Conservation (phyloP, 2,113 vertebrate genomes). For the Mustelus asterias region DNA sequence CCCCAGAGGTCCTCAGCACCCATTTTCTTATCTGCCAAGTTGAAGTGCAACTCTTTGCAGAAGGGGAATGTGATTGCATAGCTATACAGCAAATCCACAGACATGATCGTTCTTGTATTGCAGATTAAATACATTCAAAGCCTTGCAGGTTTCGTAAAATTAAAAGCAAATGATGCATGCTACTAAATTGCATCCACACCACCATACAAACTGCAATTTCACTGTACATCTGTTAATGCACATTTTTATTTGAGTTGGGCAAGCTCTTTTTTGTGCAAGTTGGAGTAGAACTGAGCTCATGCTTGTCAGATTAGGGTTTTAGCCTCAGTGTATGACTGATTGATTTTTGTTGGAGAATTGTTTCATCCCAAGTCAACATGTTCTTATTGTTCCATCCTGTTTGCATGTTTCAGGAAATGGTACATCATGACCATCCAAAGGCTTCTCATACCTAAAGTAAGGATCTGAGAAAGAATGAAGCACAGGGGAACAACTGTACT, state of each 20-base stretch:
- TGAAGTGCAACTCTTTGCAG: background rate
- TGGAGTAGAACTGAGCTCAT: conserved; percentile 34
- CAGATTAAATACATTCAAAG: conserved; percentile 45
- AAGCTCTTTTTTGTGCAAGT: background rate
- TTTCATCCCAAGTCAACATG: background rate
- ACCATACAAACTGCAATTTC: conserved; percentile 47
- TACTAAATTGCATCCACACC: conserved; percentile 46
- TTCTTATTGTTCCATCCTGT: background rate
- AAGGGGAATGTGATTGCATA: background rate
- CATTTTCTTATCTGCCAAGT: background rate
- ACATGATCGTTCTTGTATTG: conserved; percentile 47
- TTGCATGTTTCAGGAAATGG: background rate
- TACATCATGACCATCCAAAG: background rate
- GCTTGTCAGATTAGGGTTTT: conserved; percentile 41
- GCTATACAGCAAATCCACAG: conserved; percentile 40
- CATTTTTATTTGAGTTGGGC: conserved; percentile 36
- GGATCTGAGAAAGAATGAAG: background rate
- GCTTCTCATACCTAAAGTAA: background rate
- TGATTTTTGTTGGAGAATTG: background rate
- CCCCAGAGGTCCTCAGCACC: background rate
- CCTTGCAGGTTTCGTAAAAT: conserved; percentile 30
- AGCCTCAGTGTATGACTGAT: background rate
- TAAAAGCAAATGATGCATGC: conserved; percentile 40
- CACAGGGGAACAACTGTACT: background rate
- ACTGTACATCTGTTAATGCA: conserved; percentile 50